These are phyloP conservation scores for Mamestra configurata DNA, from an alignment of 1,140 invertebrate species.

Conservation along the genomic window DNA sequence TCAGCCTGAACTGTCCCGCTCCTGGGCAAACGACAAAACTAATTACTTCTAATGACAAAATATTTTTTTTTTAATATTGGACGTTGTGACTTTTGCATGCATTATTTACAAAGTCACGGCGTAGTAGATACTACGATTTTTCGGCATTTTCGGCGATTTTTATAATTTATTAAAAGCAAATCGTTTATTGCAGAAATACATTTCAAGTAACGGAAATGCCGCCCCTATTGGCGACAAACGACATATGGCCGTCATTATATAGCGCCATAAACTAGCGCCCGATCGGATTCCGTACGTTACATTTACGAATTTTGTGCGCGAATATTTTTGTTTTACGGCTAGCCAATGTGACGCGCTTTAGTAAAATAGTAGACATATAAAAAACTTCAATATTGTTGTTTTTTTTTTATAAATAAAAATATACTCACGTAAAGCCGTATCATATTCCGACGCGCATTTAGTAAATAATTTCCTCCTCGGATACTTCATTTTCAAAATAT, in stretches of 20 bases:
- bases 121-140: too few relatives aligned
- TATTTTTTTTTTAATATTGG: too few relatives aligned
- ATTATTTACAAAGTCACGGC: too few relatives aligned
- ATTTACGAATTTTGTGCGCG: conserved; percentile 60
- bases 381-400: not conserved
- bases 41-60: too few relatives aligned
- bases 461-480: conserved; percentile 68
- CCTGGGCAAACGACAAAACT: too few relatives aligned
- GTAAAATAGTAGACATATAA: not conserved
- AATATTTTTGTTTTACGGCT: conserved; percentile 57
- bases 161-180: too few relatives aligned
- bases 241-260: conserved; percentile 68
- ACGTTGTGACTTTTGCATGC: too few relatives aligned
- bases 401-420: conserved; percentile 30
- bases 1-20: too few relatives aligned
- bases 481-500: conserved; percentile 75
- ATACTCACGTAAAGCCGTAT: conserved; percentile 77
- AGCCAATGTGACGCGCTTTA: not conserved
- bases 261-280: conserved; percentile 51
- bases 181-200: too few relatives aligned
- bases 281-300: conserved; percentile 54
- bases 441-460: conserved; percentile 65
- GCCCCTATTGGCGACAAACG: conserved; percentile 32
- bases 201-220: not conserved
- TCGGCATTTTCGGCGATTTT: too few relatives aligned